phyloP scores from a whole-genome alignment of 2,113 vertebrate genomes.

The Elephantulus edwardii region DNA sequence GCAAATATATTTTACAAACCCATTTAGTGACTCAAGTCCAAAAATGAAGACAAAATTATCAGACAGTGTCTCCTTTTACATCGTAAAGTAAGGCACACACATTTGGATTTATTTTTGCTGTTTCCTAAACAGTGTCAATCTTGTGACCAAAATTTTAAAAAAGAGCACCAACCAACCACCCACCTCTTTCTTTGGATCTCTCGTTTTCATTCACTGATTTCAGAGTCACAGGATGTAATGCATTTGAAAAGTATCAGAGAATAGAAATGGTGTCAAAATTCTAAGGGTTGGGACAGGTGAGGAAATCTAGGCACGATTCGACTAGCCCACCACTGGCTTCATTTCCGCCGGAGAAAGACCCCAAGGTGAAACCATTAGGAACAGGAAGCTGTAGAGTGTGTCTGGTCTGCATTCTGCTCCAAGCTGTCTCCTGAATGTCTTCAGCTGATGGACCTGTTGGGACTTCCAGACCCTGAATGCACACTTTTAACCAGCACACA shows the following conservation, averaged over 20 bases:
- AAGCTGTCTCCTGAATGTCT: neutral
- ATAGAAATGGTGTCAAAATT: neutral
- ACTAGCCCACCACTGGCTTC: too few relatives aligned
- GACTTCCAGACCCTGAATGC: rapidly evolving
- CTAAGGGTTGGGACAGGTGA: neutral
- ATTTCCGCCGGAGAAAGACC: neutral
- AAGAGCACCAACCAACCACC: too few relatives aligned
- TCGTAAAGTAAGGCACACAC: neutral
- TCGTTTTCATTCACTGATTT: neutral
- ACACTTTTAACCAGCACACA: neutral
- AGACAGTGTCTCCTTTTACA: neutral
- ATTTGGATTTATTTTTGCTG: neutral
- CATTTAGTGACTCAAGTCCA: neutral
- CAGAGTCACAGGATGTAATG: neutral
- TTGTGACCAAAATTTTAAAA: neutral
- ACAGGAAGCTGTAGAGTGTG: neutral
- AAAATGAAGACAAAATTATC: neutral
- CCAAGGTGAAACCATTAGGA: rapidly evolving
- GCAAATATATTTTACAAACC: neutral
- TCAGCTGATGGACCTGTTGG: too few relatives aligned
- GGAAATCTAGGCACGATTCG: too few relatives aligned
- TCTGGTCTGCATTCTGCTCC: neutral
- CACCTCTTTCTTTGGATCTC: too few relatives aligned
- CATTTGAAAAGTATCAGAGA: neutral
- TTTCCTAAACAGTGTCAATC: neutral